phyloP scores from a whole-genome alignment of 2,797 vertebrate species.

The Momotus momota region DNA sequence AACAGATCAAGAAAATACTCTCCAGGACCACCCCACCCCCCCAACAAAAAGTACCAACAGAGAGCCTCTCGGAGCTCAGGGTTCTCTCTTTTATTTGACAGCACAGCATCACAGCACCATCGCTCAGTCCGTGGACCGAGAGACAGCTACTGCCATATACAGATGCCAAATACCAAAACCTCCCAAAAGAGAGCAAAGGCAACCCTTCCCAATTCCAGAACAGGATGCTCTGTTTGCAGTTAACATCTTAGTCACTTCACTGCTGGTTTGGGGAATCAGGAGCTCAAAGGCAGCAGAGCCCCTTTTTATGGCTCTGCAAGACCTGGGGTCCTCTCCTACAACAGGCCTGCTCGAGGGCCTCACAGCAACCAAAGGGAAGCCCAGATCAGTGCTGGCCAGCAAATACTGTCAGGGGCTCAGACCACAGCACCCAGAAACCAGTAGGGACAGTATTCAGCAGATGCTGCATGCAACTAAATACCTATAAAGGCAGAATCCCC shows the following conservation, averaged over 20 bases:
- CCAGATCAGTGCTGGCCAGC: not conserved
- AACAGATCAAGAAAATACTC: not conserved
- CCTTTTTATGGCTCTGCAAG: not conserved
- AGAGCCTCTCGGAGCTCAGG: not conserved
- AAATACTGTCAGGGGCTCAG: not conserved
- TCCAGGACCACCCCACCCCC: not conserved
- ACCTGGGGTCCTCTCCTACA: no score
- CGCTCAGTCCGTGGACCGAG: not conserved
- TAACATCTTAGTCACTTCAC: not conserved
- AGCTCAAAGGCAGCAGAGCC: not conserved
- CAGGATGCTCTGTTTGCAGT: not conserved
- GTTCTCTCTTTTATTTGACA: not conserved
- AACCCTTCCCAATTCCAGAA: not conserved
- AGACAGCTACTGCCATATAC: not conserved
- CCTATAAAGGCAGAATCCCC: accelerated
- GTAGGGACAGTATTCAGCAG: not conserved
- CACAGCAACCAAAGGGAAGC: not conserved
- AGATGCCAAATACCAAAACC: not conserved
- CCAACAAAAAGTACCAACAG: not conserved
- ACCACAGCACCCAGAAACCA: not conserved
- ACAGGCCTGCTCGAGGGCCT: not conserved
- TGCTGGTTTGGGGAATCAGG: not conserved
- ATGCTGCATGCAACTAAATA: not conserved
- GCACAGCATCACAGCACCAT: not conserved
- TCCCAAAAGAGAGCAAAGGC: not conserved